These are phyloP conservation scores for Budorcas taxicolor DNA, from an alignment of 2,113 vertebrate genomes.

Conservation along the genomic window DNA sequence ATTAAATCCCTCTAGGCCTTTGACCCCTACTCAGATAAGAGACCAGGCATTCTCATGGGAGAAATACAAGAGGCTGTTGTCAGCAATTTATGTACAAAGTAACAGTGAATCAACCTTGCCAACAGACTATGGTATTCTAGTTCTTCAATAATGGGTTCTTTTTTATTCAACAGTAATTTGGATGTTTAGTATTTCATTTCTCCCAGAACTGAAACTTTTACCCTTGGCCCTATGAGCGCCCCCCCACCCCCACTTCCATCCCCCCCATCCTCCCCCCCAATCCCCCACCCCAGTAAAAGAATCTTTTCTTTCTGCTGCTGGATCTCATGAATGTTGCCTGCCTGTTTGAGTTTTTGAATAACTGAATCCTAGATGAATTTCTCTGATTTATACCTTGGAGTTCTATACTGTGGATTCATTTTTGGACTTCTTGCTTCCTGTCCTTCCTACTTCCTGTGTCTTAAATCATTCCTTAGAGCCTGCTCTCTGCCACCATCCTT, in stretches of 20 bases:
- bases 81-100: neutral
- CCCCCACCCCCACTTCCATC: rapidly evolving
- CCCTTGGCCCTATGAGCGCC: neutral
- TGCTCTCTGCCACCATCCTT: neutral
- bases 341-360: neutral
- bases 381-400: neutral
- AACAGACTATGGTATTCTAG: neutral
- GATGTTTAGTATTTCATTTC: neutral
- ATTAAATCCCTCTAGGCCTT: neutral
- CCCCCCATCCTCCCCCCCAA: no score
- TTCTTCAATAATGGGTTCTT: neutral
- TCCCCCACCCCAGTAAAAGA: neutral
- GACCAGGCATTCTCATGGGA: neutral
- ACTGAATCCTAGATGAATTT: neutral
- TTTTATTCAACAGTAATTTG: neutral
- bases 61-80: neutral
- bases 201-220: neutral
- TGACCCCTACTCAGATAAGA: neutral
- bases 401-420: neutral
- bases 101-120: neutral
- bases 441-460: neutral
- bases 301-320: neutral
- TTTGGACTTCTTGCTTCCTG: neutral
- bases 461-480: neutral
- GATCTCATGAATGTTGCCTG: neutral